Evolutionary conservation across 2,113 vertebrate genomes (phyloP), one percentile per base, ranked within the genome.

Genomic region (Clarias magur): DNA sequence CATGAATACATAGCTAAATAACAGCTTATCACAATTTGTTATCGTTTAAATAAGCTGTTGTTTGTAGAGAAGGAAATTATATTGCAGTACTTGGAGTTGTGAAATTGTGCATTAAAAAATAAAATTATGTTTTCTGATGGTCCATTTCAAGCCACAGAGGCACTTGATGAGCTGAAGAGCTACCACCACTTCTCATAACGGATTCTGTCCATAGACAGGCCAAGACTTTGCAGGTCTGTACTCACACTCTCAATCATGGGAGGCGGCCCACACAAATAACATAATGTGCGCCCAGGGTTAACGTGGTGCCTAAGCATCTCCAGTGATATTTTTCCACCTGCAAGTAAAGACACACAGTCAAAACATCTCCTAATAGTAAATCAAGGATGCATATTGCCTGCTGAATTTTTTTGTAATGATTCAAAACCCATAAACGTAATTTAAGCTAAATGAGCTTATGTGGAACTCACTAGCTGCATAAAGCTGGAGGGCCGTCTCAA

Each of bases 121-220:
- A 19, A 85, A 86, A 38, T 25, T 0, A 27, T 42, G 16, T 62
- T 0, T 34, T 21, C n/a, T 79, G 84, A 27, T 63, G 68, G 30
- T 48, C 38, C 38, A 23, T 17, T 65, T 53, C 59, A 63, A 48
- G 48, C 11, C 57, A 0, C 42, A 57, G 13, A 63, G n/a, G 54
- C 42, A 34, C 27, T n/a, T 16, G 21, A 65, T 25, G 3, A 27
- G 34, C 56, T 82, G 67, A 42, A 82, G 30, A 62, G 21, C 93
- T 98, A 98, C 98, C 98, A 99, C 98, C 98, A 99, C 89, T 99
- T 99, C 94, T 99, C 98, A 91, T 97, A 99, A 88, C 95, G 92
- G 90, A 99, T 94, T 90, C 91, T 94, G 88, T 97, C 94, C 89
- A 90, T 94, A 2, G 97, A 88, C 80, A 99, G 93, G 25, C 94